Evolutionary conservation across 2,797 vertebrate genomes (phyloP), one percentile per base, ranked within the genome.

Genomic region (Tapera naevia): DNA sequence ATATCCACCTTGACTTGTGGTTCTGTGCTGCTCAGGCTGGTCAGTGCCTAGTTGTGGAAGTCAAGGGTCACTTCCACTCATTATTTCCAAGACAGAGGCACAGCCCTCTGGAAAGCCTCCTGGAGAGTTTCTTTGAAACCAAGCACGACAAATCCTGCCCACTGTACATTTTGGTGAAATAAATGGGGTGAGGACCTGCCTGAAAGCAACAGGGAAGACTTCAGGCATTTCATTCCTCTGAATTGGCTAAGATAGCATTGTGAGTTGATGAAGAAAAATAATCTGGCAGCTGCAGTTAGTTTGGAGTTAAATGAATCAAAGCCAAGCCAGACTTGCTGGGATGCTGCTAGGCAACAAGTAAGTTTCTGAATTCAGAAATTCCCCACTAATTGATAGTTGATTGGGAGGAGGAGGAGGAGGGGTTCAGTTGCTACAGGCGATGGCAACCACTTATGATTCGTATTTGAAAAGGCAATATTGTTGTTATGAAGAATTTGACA

Each of bases 281-380:
- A 94, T 65, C 69, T 88, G 86, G 50, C 83, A 74, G 48, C 15
- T 65, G 32, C 5, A 8, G 70, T 85, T 91, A 58, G 24, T 89
- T 74, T 79, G 76, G 89, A 75, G 79, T 97, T 97, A 97, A 97
- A 92, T 61, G 67, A 97, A 94, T 79, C 65, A 86, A 96, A 96
- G 84, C 90, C 91, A 91, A 91, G 33, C 80, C 72, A 9, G 3
- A n/a, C 43, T 85, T 86, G 53, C 62, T 57, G 62, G 69, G 80
- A 37, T 95, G 96, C 97, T 97, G 97, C 97, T 97, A 98, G 95
- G 97, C 95, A 98, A 97, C 96, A 91, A 94, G 67, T 62, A 93
- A 94, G 70, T 88, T 95, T 96, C 81, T 72, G 51, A 85, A 80
- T 91, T 97, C 75, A 85, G 95, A 96, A 93, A 80, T 94, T 93